Conservation (phyloP, 2,888 invertebrate genomes). For the Pseudoips prasinana region DNA sequence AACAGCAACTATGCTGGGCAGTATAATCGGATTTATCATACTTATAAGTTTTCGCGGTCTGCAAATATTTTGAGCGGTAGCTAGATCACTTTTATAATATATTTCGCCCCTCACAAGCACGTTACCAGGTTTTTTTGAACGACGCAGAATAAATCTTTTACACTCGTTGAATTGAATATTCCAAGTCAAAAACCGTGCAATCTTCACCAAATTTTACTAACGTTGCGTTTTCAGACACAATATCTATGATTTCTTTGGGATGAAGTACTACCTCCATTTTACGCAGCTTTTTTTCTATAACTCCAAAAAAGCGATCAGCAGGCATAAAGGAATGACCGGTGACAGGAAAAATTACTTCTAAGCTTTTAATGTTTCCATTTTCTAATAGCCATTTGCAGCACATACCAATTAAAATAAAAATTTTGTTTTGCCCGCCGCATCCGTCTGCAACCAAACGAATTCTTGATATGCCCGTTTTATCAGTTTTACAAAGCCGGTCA, state of each 20-base stretch:
- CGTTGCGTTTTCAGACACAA: conserved; percentile 14
- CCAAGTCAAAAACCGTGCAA: conserved; percentile 5
- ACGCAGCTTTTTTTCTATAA: conserved; percentile 20
- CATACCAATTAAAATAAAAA: conserved; percentile 18
- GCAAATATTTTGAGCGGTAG: conserved; percentile 7
- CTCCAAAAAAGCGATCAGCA: conserved; percentile 20
- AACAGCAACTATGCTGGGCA: conserved; percentile 7
- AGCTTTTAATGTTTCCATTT: conserved; percentile 14
- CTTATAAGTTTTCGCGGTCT: background rate
- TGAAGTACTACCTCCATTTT: conserved; percentile 17
- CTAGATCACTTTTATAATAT: conserved; percentile 17
- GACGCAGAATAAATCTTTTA: conserved; percentile 20
- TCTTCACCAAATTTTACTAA: conserved; percentile 19
- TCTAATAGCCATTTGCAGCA: conserved; percentile 24
- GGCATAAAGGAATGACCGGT: conserved; percentile 26
- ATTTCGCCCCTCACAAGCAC: conserved; percentile 20
- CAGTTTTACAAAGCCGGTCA: conserved; percentile 3
- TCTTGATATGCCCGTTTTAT: conserved; percentile 8
- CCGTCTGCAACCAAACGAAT: conserved; percentile 22
- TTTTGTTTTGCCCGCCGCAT: conserved; percentile 24
- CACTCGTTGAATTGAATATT: conserved; percentile 18
- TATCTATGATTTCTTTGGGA: conserved; percentile 14
- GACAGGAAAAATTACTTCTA: conserved; percentile 30
- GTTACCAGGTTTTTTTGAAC: background rate
- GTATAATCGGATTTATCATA: background rate